These are phyloP conservation scores for Gila robusta DNA, from an alignment of 2,797 vertebrate species.

Conservation along the genomic window DNA sequence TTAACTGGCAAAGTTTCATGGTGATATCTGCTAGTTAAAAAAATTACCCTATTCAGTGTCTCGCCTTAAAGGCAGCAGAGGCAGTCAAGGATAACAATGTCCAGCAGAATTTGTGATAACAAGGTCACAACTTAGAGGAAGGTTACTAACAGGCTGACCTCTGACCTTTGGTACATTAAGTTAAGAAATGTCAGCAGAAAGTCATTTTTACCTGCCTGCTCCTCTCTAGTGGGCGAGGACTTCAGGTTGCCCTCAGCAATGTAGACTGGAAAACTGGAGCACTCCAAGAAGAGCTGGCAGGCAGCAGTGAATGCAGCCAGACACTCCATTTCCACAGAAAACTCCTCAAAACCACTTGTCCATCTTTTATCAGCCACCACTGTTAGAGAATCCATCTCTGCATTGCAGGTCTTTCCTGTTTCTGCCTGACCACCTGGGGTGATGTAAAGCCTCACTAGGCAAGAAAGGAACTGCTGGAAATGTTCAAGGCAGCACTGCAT, in stretches of 20 bases:
- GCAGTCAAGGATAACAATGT: not conserved
- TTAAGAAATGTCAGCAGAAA: not conserved
- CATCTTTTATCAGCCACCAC: conserved; percentile 63
- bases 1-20: no score
- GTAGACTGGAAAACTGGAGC: conserved; percentile 98
- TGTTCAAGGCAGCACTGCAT: conserved; percentile 98
- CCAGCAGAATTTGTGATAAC: not conserved
- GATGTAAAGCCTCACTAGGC: conserved; percentile 90
- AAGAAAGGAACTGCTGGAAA: conserved; percentile 93
- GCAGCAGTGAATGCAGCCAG: conserved; percentile 92
- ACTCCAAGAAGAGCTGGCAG: conserved; percentile 97
- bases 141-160: not conserved
- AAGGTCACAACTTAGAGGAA: not conserved
- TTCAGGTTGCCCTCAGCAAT: conserved; percentile 95
- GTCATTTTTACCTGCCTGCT: conserved; percentile 70
- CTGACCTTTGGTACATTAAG: not conserved
- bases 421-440: conserved; percentile 72
- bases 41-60: no score
- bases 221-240: conserved; percentile 84
- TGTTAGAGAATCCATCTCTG: conserved; percentile 65
- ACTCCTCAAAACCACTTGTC: conserved; percentile 68
- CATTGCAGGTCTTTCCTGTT: conserved; percentile 64
- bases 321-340: conserved; percentile 80
- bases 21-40: no score
- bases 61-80: not conserved